Base-by-base conservation (phyloP, 2,113 vertebrate genomes). In the Capra hircus region DNA sequence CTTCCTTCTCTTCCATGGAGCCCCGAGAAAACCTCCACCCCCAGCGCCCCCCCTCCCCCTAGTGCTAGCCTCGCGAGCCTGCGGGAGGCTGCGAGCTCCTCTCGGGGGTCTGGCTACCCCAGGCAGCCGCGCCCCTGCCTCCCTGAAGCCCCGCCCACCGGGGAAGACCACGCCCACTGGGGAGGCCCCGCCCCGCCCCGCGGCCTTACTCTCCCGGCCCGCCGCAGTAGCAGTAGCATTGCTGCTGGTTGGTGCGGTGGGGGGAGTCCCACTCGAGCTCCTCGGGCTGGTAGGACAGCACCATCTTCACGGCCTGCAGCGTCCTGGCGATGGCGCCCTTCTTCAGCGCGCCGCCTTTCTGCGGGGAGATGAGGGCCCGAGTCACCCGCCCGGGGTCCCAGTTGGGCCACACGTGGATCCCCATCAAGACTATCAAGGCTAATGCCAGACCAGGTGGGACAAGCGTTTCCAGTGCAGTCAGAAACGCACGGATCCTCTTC, bases 311-410 rank as follows among this genome's bases (percentile, higher is more conserved):
- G 0, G 99, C 99, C 30, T 99, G 99, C 97, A 99, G 99, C 0
- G 99, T 99, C 98, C 98, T 99, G 87, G 99, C 99, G 2, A 99
- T 99, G 17, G 99, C 99, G 21, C 99, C 99, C 92, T 99, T 99
- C 98, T 99, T 99, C 94, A 99, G 98, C 90, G 99, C 99, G 0
- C 99, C 99, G 36, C 99, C 99, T 97, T 99, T 99, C 99, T 99
- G 99, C 3, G 23, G 95, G 83, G 19, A 8, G 25, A 91, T 28
- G 0, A 50, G 83, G 59, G 33, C 0, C 0, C 12, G 14, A 45
- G 55, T 98, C 71, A 97, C 83, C 57, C 1, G 48, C 13, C n/a
- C 9, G 23, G 50, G 85, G 78, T 23, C 62, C 81, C 5, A 0
- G 48, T 5, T 52, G 81, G n/a, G 60, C 80, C 71, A 48, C 62